A percentile compares a stretch with the other conserved stretches of the same genome.
phyloP scores from a whole-genome alignment of 2,113 vertebrate genomes.

The Psittacus erithacus region DNA sequence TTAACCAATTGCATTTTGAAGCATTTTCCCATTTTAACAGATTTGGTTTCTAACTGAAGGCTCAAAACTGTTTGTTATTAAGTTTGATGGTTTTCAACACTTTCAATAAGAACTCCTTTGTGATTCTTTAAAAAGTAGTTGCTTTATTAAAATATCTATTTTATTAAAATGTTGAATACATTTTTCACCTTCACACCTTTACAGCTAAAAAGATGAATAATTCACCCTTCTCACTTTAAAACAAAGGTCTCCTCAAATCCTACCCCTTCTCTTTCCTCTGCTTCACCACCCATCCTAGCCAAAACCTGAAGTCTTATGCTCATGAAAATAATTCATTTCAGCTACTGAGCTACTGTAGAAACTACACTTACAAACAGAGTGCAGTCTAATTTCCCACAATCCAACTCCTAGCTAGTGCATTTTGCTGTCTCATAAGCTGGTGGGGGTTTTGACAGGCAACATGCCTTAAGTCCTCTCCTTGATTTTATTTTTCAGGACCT shows the following conservation, averaged over 20 bases:
- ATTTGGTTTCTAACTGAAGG: background rate
- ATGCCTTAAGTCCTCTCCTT: background rate
- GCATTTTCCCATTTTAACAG: background rate
- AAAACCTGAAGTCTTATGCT: background rate
- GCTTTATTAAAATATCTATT: too few species aligned
- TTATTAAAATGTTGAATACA: background rate
- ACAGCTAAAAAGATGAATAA: background rate
- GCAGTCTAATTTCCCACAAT: background rate
- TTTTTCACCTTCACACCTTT: background rate
- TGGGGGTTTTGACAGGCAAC: background rate
- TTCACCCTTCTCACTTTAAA: background rate
- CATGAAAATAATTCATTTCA: background rate
- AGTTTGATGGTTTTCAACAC: background rate
- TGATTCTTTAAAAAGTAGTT: background rate
- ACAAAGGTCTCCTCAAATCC: background rate
- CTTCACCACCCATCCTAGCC: background rate
- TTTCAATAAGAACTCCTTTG: fast-evolving
- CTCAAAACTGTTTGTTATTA: background rate
- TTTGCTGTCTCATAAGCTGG: background rate
- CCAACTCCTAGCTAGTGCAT: background rate
- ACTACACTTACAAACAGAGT: background rate
- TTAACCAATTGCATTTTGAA: background rate
- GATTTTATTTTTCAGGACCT: background rate
- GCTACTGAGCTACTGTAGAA: background rate
- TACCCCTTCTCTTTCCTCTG: background rate